Evolutionary conservation across 1,140 invertebrate genomes (phyloP), one percentile per base, ranked within the genome.

Genomic region (Chrysopa pallens): DNA sequence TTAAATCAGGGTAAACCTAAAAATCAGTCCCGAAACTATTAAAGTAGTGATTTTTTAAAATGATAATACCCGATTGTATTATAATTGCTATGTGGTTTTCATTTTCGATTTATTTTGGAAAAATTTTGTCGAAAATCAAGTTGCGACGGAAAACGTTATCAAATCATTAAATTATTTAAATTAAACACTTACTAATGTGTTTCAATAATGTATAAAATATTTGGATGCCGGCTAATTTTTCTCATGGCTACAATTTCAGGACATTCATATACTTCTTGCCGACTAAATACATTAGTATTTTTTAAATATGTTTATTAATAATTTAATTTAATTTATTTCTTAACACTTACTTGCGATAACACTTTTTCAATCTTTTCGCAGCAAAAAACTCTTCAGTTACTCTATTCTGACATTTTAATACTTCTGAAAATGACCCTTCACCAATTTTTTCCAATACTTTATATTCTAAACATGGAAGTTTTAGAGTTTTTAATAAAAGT

Each of bases 401-500:
- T 45, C 65, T 59, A 44, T 74, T 62, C 52, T 76, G 65, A 56
- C 75, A 77, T 66, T 74, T 75, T 39, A 77, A 56, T 11, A 80
- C 77, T 49, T 78, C 75, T 0, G 77, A 76, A 60, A 79, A 80
- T 8, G 75, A 74, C 6, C 76, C 77, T 60, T 72, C 68, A 0
- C 71, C 70, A 44, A 72, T 69, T 68, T 77, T 76, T 28, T 68
- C 58, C 40, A 77, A 47, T 45, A 77, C 62, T 57, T 69, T 68
- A 53, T 76, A 80, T 49, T 57, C 53, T 56, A 46, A 42, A 51
- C 5, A 23, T 5, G 17, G n/a, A n/a, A n/a, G n/a, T n/a, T n/a
- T n/a, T n/a, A n/a, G n/a, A n/a, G n/a, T n/a, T n/a, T n/a, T n/a
- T n/a, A n/a, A n/a, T n/a, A n/a, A n/a, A n/a, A n/a, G n/a, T n/a